Base-by-base conservation (phyloP, 1,140 invertebrate genomes). In the Cotesia typhae region DNA sequence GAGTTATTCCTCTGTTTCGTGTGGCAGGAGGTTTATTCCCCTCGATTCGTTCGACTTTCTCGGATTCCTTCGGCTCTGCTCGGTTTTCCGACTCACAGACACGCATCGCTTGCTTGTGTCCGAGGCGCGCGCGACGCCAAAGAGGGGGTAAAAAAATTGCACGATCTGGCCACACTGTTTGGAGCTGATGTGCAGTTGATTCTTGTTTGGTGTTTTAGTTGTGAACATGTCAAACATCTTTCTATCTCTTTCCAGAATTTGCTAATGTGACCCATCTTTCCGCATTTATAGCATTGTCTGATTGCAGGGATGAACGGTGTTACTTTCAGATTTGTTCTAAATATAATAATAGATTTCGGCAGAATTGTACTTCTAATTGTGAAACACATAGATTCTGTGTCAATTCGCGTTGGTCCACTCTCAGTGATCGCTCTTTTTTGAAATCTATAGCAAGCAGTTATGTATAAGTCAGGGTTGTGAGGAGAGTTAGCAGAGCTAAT, bases 241-340 rank as follows among this genome's bases (percentile, higher is more conserved):
- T 38, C 14, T 37, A n/a, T 36, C 10, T 65, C 47, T 12, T 65
- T 36, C 0, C 63, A 6, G 63, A 36, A 36, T 12, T 35, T 38
- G 28, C 67, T 59, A 4, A 69, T 69, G n/a, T 69, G 53, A 1
- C 55, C 53, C n/a, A 59, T 10, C 47, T 69, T 59, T 0, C 67
- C 67, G 47, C 67, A 69, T 38, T 20, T 14, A 41, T 38, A 69
- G 47, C 53, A 69, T 17, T 38, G 28, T 59, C 37, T 57, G 3
- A 69, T 35, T 0, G 35, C 10, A 2, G 10, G 12, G 35, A 68
- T 9, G 20, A 55, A 68, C 1, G 67, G 28, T 14, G 1, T 36
- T 4, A 68, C 12, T 2, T 12, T 37, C 2, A 68, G 6, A 4
- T 9, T 14, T 20, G 36, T 53, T 28, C 20, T 53, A 51, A 51